phyloP scores from a whole-genome alignment of 1,140 invertebrate species.

The Streblospio benedicti region DNA sequence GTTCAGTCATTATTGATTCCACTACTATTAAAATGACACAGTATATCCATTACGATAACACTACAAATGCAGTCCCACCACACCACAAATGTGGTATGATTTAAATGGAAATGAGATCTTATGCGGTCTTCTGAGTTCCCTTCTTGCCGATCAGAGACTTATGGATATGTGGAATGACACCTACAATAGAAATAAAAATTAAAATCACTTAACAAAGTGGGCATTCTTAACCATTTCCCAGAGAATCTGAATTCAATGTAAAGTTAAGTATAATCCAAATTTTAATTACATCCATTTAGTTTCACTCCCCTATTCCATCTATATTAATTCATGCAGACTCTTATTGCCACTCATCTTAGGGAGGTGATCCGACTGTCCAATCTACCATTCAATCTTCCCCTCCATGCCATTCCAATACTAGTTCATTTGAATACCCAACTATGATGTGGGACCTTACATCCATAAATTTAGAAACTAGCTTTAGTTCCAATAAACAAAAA shows the following conservation, averaged over 20 bases:
- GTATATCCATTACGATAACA: no score
- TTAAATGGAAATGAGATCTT: no score
- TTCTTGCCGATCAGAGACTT: conserved; percentile 75
- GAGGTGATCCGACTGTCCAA: not conserved
- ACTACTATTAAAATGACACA: no score
- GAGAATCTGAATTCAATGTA: not conserved
- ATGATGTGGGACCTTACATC: no score
- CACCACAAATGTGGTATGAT: no score
- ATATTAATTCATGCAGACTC: not conserved
- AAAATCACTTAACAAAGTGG: not conserved
- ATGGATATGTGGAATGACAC: conserved; percentile 97
- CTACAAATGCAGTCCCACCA: no score
- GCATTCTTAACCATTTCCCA: not conserved
- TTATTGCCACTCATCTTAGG: not conserved
- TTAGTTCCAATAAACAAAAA: not conserved
- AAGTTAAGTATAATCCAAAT: not conserved
- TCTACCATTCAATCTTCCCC: not conserved
- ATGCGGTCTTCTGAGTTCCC: conserved; percentile 11
- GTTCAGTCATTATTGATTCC: no score
- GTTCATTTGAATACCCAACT: no score
- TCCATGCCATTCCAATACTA: not conserved
- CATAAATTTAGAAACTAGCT: not conserved
- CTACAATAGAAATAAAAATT: conserved; percentile 38
- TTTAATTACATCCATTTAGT: not conserved
- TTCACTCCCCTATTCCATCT: not conserved